phyloP scores from a whole-genome alignment of 1,140 invertebrate species.

The Drosophila funebris region DNA sequence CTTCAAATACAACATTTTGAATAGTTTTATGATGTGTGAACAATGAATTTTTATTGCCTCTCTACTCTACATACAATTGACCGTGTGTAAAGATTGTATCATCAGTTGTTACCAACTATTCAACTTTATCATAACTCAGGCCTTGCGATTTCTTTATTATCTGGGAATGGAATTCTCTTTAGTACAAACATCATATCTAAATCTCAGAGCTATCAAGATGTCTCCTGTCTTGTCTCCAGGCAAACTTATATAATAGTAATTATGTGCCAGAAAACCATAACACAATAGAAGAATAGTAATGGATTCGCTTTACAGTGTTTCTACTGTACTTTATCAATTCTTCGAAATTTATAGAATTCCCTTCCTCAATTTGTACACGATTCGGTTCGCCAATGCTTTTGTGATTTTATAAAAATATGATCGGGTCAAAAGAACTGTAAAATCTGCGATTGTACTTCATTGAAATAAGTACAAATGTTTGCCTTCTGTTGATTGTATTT shows the following conservation, averaged over 20 bases:
- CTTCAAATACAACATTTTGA: too few species aligned
- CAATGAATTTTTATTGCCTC: background rate
- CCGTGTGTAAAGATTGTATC: background rate
- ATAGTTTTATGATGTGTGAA: background rate
- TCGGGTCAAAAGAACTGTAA: conserved; percentile 10
- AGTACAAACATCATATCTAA: background rate
- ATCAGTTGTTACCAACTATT: background rate
- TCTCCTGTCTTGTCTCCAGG: background rate
- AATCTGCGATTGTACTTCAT: background rate
- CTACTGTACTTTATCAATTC: background rate
- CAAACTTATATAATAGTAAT: background rate
- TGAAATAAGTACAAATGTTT: too few species aligned
- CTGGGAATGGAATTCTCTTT: background rate
- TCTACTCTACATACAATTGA: background rate
- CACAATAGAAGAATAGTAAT: too few species aligned
- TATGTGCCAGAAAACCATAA: too few species aligned
- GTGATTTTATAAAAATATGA: background rate
- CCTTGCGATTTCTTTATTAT: background rate
- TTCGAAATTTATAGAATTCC: background rate
- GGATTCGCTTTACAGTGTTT: background rate
- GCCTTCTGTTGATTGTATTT: too few species aligned
- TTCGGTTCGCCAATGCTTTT: background rate
- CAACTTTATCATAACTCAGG: background rate
- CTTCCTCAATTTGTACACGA: background rate
- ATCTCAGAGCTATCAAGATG: background rate